Evolutionary conservation across 1,140 invertebrate genomes (phyloP), one percentile per base, ranked within the genome.

Genomic region (Calephelis virginiensis): DNA sequence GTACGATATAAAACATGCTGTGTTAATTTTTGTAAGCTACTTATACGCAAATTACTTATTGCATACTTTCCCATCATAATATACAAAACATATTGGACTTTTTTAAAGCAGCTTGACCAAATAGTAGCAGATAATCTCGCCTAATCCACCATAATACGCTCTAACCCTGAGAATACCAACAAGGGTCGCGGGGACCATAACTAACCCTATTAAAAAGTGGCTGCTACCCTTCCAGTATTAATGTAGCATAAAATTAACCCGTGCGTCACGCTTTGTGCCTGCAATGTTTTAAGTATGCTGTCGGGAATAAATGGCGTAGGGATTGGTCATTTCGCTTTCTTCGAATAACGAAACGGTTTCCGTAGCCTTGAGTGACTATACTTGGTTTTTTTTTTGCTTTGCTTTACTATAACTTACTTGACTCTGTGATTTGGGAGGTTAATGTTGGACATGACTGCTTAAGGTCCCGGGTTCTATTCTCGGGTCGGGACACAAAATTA

Each of bases 191-290:
- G 68, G 77, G 73, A 77, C 78, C 80, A 85, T 87, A 85, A 85
- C 85, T 88, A 89, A 89, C 83, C 81, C 83, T 80, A 86, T 88
- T 87, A 89, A 86, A 89, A 87, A 85, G 78, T 84, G 82, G 75
- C 76, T 75, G 68, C 72, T 78, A 81, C 77, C 80, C 83, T 80
- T 28, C 74, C 76, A 68, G 73, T 79, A 83, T 87, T 90, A 90
- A 90, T 89, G 86, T 89, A 90, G 86, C 87, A 89, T 87, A 90
- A 90, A 90, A 90, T 89, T 87, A 90, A 90, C 76, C 81, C 76
- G 81, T 70, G 74, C 82, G 83, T 86, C 78, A 86, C 80, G 84
- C 76, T 69, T 69, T 74, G 53, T 78, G 81, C 77, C 66, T 71
- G 74, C 77, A 65, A 75, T 81, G 77, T 80, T 83, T 77, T 82